Evolutionary conservation across 2,113 vertebrate species (phyloP).

Genomic region (Pomatorhinus ruficollis): DNA sequence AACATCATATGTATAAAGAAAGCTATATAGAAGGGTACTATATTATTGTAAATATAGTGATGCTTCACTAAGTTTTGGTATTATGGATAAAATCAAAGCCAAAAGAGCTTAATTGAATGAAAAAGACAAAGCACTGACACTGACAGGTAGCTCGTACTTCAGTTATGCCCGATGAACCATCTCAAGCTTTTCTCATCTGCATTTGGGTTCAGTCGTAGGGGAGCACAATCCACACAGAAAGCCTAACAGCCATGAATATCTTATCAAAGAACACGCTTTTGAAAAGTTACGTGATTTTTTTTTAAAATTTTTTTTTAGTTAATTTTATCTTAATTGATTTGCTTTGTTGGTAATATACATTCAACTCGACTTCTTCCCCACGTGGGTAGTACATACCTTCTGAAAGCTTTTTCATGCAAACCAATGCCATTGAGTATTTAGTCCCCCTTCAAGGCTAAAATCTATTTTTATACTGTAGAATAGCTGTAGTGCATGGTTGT

Average conservation of each 20-base stretch:
- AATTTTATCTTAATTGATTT: neutral
- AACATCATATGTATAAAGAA: neutral
- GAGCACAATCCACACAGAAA: neutral
- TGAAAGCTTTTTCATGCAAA: neutral
- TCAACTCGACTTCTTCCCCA: neutral
- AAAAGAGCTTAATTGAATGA: neutral
- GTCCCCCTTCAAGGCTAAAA: neutral
- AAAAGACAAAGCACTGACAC: neutral
- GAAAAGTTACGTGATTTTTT: neutral
- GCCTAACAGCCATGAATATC: too few relatives aligned
- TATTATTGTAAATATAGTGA: neutral
- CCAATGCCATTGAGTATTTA: fast-evolving
- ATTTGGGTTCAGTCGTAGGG: neutral
- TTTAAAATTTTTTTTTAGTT: neutral
- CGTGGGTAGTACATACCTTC: neutral
- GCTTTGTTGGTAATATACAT: neutral
- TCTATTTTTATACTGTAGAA: neutral
- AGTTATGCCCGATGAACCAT: neutral
- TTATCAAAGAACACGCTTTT: neutral
- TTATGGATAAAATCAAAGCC: neutral
- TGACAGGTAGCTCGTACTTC: neutral
- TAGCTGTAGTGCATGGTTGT: too few relatives aligned
- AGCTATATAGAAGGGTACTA: neutral
- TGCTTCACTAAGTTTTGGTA: neutral
- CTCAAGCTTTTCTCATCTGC: neutral